Evolutionary conservation across 2,888 invertebrate genomes (phyloP), one percentile per base, ranked within the genome.

Genomic region (Acrobasis consociella): DNA sequence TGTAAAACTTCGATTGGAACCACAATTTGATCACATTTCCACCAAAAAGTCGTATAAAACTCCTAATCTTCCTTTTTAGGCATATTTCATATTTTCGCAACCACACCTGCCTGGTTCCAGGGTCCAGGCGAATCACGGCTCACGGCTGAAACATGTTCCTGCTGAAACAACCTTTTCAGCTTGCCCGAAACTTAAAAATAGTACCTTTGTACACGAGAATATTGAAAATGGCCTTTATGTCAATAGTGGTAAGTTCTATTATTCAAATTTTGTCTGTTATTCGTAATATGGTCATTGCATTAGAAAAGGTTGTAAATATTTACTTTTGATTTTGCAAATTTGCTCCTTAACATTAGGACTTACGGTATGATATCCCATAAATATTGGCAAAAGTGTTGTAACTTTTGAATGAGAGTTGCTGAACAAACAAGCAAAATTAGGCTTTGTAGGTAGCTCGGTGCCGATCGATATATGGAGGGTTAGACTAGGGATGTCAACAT

Each of bases 381-480:
- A 9, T 0, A 5, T 9, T 0, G 7, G 2, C 49, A 51, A 37
- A 50, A 15, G n/a, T 11, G 63, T 66, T 64, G 10, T 56, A 52
- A 64, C 60, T 70, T 70, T 60, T 22, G 46, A 37, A 42, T 16
- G 62, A 59, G 38, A 53, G 46, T 13, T 17, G 16, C 39, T 50
- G 58, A 70, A 76, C 85, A 85, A 87, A 86, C 84, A 84, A 77
- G 80, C 79, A 79, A 84, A 85, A 85, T 85, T 85, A 87, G 85
- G 83, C 83, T 87, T 79, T 79, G 72, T 74, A 7, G 46, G 46
- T 46, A 42, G 42, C 42, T 42, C 73, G 78, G 76, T 72, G 77
- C 77, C 80, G 85, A 90, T 90, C 90, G 86, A 90, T 90, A 89
- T 76, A 84, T 81, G 85, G 82, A 76, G 78, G 75, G 71, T 75